These are phyloP conservation scores for Malthinus flaveolus DNA, from an alignment of 2,888 invertebrate genomes.

Conservation along the genomic window DNA sequence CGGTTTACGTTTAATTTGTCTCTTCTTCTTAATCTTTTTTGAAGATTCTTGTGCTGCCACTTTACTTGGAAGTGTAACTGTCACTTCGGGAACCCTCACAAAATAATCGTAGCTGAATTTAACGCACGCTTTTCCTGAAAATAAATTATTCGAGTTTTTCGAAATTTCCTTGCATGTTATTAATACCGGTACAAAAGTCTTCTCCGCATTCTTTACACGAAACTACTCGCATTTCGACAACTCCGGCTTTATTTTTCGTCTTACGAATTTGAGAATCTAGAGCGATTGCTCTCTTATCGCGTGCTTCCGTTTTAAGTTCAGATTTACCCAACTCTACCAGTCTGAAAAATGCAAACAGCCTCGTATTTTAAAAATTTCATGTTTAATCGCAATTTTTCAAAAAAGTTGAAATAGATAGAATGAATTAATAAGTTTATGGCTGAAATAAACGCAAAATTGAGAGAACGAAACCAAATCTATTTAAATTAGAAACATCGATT, in stretches of 20 bases:
- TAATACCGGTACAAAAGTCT: constrained; percentile 77
- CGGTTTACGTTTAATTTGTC: constrained; percentile 43
- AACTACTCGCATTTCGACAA: constrained; percentile 75
- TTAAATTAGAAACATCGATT: too few relatives aligned
- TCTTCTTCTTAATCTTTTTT: constrained; percentile 47
- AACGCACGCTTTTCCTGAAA: constrained; percentile 58
- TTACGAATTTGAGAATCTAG: constrained; percentile 71
- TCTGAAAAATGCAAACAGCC: constrained; percentile 54
- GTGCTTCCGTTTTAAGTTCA: constrained; percentile 70
- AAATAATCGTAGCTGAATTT: constrained; percentile 63
- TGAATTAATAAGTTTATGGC: too few relatives aligned
- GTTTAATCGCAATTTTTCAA: too few relatives aligned
- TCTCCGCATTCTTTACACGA: constrained; percentile 82
- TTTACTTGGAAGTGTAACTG: constrained; percentile 39
- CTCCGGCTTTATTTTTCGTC: constrained; percentile 81
- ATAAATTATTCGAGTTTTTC: constrained; percentile 1
- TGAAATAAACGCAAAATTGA: too few relatives aligned
- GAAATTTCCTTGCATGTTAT: background rate
- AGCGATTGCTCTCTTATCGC: constrained; percentile 69
- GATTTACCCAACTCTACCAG: constrained; percentile 81
- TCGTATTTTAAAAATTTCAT: background rate
- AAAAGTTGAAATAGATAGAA: too few relatives aligned
- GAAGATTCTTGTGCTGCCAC: constrained; percentile 52
- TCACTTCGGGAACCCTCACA: constrained; percentile 53
- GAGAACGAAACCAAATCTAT: too few relatives aligned